Evolutionary conservation across 2,888 invertebrate species (phyloP), one percentile per base, ranked within the genome.

Genomic region (Limnephilus rhombicus): DNA sequence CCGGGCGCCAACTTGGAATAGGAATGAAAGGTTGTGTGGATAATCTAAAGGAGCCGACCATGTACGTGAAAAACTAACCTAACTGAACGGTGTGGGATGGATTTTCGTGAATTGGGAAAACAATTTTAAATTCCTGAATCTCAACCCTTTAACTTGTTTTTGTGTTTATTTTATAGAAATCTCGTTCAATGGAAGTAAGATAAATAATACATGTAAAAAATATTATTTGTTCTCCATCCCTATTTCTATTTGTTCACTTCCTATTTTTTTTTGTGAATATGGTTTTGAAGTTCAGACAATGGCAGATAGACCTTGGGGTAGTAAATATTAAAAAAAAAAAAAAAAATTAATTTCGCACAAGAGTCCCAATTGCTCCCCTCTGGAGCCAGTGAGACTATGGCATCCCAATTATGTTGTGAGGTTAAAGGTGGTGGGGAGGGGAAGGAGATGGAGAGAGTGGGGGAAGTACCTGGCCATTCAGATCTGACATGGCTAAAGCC

Each of bases 21-120:
- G 45, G 80, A 87, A 89, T 89, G 68, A 89, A 80, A 45, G 37
- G 34, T 89, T 89, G 85, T 85, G 37, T 9, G 85, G 24, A 37
- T 41, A 37, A 34, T 82, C 82, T 41, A 37, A 41, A 85, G 41
- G 68, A 68, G 68, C 68, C 24, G 68, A 68, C 68, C 24, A 24
- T 24, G 68, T 68, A 7, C 7, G 68, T 68, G n/a, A 68, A 68
- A n/a, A 68, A 68, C 68, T 9, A 68, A 68, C 68, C 24, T 24
- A 68, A 24, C 53, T 7, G 24, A 68, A 68, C 5, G 68, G 68
- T 68, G 68, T n/a, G 9, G 68, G 24, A 68, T 68, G 9, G 68
- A 68, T 24, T n/a, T n/a, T 68, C 7, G 68, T 68, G 7, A 24
- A 68, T 68, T 31, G 82, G 18, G 4, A 82, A 82, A 31, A 82